A percentile compares a stretch with the other conserved stretches of the same genome.
Conservation (phyloP, 1,140 invertebrate species). For the Drusus annulatus region DNA sequence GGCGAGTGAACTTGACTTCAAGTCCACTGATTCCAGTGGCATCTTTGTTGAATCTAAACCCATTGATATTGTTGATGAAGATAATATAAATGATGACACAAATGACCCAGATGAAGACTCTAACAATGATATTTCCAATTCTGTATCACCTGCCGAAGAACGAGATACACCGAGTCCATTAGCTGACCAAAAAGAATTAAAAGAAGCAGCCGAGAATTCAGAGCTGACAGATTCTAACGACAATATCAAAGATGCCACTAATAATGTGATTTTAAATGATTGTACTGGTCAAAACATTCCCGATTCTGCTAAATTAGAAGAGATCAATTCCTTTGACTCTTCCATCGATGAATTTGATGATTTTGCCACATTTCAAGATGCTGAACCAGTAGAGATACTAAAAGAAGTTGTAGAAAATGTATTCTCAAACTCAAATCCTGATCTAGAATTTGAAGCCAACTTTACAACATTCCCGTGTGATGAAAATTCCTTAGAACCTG, state of each 20-base stretch:
- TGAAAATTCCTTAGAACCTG: background rate
- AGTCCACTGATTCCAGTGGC: background rate
- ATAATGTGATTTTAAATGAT: conserved; percentile 1
- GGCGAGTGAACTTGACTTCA: background rate
- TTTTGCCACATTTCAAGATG: conserved; percentile 52
- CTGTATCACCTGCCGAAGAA: background rate
- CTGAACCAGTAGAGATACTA: conserved; percentile 13
- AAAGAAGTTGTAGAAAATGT: conserved; percentile 6
- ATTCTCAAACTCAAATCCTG: conserved; percentile 8
- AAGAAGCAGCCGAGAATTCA: background rate
- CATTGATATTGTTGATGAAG: too few species aligned
- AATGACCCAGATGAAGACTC: background rate
- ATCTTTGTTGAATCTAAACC: conserved; percentile 8
- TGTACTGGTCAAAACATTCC: conserved; percentile 1
- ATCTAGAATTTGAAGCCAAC: conserved; percentile 59
- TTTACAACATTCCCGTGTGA: conserved; percentile 53
- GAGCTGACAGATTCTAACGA: background rate
- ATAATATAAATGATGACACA: too few species aligned
- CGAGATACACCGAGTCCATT: background rate
- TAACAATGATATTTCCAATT: background rate
- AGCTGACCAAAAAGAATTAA: background rate
- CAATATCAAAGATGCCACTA: background rate
- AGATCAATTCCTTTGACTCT: conserved; percentile 3
- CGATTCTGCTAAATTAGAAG: conserved; percentile 11
- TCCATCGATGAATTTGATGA: conserved; percentile 59